Evolutionary conservation across 92 coral and sea anemone species (phyloP), one percentile per base, ranked within the genome.

Genomic region (Porites lobata): DNA sequence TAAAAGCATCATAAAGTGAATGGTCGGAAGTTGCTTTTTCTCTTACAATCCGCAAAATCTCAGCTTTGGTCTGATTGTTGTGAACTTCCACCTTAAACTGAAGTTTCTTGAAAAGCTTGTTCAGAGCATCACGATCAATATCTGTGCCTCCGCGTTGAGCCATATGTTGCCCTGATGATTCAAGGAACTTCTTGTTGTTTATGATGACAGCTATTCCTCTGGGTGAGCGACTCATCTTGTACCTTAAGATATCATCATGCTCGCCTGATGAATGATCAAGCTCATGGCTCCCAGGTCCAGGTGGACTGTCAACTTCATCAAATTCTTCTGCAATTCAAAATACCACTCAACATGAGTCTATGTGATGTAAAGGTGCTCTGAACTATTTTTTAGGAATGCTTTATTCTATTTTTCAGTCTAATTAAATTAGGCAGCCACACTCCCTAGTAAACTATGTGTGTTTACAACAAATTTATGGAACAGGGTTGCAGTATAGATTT

Each of bases 91-190:
- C 90, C 51, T 93, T 88, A 79, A 95, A 95, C 53, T 73, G 72
- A 14, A 95, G 81, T 47, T 72, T 86, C 9, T 84, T 77, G 75
- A 95, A 93, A 52, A 89, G 77, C 65, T 84, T 85, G 69, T 79
- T 92, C 64, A 95, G 72, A 26, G 96, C 86, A 86, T 95, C 98
- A 20, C 98, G 90, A 68, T 95, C 98, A 10, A 91, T 87, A 65
- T 95, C 95, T 1, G 98, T 95, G 19, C 98, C 98, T 43, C 89
- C 90, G 5, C 98, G 96, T 4, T 93, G 92, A 29, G 90, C 85
- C 70, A 72, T 24, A 57, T 90, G 87, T 91, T 91, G 94, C 47
- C 96, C 92, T 26, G 98, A 93, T 11, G 94, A 74, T 10, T 76
- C 88, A 26, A 88, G 87, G 85, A 95, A 95, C 29, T 17, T 50